Percentiles rank a stretch among this genome's conserved stretches.
Conservation (phyloP, 2,113 vertebrate species). For the Sisor rabdophorus region DNA sequence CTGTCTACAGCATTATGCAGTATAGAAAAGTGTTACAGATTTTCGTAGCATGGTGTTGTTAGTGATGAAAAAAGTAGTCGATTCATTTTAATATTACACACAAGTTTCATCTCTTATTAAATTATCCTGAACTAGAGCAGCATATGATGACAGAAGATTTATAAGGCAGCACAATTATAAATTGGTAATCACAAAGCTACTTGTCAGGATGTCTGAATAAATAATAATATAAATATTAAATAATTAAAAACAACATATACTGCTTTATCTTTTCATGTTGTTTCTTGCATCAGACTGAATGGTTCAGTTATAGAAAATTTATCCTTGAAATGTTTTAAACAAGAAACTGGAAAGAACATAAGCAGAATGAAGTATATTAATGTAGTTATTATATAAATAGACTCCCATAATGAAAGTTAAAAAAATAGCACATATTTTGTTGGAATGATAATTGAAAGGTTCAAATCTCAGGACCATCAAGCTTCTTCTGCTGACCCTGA, state of each 20-base stretch:
- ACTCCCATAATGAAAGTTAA: background rate
- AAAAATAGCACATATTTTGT: too few species aligned
- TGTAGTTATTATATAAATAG: background rate
- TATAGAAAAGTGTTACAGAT: too few species aligned
- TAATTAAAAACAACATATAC: conserved; percentile 3
- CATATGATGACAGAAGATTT: background rate
- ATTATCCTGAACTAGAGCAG: background rate
- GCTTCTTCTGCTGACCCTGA: too few species aligned
- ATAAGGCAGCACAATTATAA: background rate
- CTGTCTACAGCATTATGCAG: too few species aligned
- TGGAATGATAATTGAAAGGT: too few species aligned
- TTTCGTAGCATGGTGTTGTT: too few species aligned
- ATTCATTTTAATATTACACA: conserved; percentile 37
- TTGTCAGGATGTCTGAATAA: conserved; percentile 30
- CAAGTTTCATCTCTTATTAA: conserved; percentile 32
- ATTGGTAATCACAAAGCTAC: background rate
- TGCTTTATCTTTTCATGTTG: conserved; percentile 22
- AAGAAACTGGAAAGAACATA: background rate
- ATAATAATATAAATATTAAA: background rate
- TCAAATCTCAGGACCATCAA: too few species aligned
- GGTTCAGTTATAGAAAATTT: conserved; percentile 14
- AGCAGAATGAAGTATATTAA: background rate
- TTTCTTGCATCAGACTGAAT: background rate
- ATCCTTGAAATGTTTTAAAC: background rate
- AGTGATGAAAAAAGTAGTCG: background rate